These are phyloP conservation scores for Macaca nemestrina DNA, from an alignment of 2,113 vertebrate species.

Conservation along the genomic window DNA sequence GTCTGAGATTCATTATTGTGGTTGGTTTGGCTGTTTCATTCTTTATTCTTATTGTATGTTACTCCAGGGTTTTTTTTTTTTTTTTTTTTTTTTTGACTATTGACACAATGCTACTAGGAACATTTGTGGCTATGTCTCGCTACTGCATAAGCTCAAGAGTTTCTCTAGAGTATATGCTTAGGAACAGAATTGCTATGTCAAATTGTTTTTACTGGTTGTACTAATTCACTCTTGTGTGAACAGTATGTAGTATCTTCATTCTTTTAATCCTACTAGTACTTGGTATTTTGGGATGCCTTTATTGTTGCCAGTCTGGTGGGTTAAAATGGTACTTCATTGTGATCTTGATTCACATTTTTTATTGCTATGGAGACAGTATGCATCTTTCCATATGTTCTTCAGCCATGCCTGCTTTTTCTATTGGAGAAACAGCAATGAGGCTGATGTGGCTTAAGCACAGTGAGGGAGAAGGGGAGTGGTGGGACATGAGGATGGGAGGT, in stretches of 20 bases:
- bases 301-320: neutral
- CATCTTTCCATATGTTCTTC: neutral
- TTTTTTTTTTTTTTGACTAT: neutral
- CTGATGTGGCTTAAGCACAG: neutral
- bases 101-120: neutral
- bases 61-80: no score
- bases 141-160: neutral
- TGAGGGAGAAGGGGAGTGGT: neutral
- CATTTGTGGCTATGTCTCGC: neutral
- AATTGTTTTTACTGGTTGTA: neutral
- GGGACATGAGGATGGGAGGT: neutral
- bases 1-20: neutral
- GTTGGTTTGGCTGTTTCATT: neutral
- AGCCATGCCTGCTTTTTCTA: neutral
- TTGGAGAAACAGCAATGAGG: neutral
- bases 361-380: neutral
- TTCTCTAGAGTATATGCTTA: neutral
- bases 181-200: neutral
- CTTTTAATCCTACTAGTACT: neutral
- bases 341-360: neutral
- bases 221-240: neutral
- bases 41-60: neutral
- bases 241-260: neutral
- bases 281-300: neutral
- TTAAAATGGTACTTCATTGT: neutral